A percentile compares a stretch with the other conserved stretches of the same genome.
Conservation (phyloP, 2,113 vertebrate genomes). For the Cyprinus carpio region DNA sequence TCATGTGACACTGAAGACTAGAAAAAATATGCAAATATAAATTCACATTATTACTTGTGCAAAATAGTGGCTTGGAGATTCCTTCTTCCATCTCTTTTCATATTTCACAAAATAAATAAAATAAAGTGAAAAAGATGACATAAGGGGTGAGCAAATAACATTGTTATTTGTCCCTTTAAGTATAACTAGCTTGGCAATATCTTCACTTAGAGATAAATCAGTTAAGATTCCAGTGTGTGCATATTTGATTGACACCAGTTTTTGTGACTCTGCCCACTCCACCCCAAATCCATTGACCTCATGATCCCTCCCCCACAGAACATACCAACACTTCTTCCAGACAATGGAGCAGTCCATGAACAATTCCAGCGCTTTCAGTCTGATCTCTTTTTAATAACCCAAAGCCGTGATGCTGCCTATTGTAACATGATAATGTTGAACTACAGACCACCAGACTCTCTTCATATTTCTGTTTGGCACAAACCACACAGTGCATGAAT, state of each 20-base stretch:
- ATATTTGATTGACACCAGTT: slow-evolving; percentile 28
- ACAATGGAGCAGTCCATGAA: slow-evolving; percentile 9
- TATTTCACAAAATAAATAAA: neutral
- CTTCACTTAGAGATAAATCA: no score
- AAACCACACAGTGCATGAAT: slow-evolving; percentile 31
- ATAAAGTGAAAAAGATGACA: neutral
- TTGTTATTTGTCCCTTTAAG: no score
- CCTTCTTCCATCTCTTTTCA: neutral
- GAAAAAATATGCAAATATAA: no score
- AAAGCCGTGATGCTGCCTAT: slow-evolving; percentile 25
- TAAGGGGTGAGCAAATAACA: neutral
- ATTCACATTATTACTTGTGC: no score
- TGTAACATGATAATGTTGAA: slow-evolving; percentile 42
- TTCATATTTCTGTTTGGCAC: slow-evolving; percentile 50
- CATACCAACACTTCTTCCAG: slow-evolving; percentile 21
- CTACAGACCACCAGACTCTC: slow-evolving; percentile 39
- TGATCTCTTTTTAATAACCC: slow-evolving; percentile 19
- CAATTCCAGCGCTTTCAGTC: neutral
- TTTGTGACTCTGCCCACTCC: slow-evolving; percentile 35
- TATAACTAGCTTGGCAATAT: no score
- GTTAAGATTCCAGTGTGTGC: neutral
- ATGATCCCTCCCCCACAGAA: neutral
- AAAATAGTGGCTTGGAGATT: no score
- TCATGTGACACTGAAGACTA: no score
- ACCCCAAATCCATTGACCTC: slow-evolving; percentile 21